phyloP scores from a whole-genome alignment of 2,797 vertebrate species.

The Serranus cabrilla region DNA sequence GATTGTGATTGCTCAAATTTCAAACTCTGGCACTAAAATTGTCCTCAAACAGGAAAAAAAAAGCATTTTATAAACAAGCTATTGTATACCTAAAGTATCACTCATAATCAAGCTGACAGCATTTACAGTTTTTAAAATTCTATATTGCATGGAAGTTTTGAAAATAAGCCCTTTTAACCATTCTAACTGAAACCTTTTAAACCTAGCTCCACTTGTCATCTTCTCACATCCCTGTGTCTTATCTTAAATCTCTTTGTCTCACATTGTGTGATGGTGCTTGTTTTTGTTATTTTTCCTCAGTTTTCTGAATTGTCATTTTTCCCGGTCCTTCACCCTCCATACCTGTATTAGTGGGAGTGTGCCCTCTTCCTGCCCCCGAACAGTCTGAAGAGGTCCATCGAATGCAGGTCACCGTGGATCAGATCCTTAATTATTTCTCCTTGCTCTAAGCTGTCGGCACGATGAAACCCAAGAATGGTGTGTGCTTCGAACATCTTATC shows the following conservation, averaged over 20 bases:
- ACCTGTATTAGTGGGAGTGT: constrained; percentile 44
- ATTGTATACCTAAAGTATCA: neutral
- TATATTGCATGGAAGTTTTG: neutral
- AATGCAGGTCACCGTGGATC: constrained; percentile 67
- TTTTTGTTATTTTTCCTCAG: constrained; percentile 33
- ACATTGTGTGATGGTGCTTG: constrained; percentile 4
- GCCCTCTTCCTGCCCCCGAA: constrained; percentile 53
- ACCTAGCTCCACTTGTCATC: neutral
- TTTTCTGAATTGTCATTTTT: constrained; percentile 42
- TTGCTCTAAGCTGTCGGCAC: constrained; percentile 56
- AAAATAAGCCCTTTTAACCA: neutral
- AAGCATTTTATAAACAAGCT: neutral
- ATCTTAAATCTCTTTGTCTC: constrained; percentile 13
- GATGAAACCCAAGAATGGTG: constrained; percentile 54
- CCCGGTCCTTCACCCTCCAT: constrained; percentile 25
- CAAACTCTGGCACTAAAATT: neutral
- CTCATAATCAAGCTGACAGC: neutral
- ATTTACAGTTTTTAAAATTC: no score
- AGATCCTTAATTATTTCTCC: constrained; percentile 70
- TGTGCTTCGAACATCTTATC: constrained; percentile 44
- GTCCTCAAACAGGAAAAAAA: neutral
- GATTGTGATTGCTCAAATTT: no score
- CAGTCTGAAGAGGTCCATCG: constrained; percentile 55
- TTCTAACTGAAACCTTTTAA: neutral
- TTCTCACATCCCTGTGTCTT: neutral